Conservation (phyloP, 2,113 vertebrate species). For the Aptenodytes forsteri region DNA sequence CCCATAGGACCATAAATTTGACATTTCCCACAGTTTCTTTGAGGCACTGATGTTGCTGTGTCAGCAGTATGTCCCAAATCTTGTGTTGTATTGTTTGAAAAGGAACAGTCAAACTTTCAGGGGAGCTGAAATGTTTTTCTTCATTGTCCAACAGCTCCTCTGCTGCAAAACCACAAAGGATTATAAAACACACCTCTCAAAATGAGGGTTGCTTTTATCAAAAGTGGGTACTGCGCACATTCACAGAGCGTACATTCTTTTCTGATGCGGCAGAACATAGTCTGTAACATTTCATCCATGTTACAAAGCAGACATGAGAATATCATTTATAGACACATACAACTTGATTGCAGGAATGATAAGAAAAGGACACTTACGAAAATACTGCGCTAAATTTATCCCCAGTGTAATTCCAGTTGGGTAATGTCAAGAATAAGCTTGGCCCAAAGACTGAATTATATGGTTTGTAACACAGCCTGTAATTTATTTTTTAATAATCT, state of each 20-base stretch:
- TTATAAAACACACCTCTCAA: conserved; percentile 26
- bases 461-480: neutral
- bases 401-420: neutral
- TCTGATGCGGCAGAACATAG: neutral
- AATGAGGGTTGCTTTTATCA: neutral
- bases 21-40: conserved; percentile 86
- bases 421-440: conserved; percentile 18
- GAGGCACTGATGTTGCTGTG: conserved; percentile 72
- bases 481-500: conserved; percentile 4
- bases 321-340: neutral
- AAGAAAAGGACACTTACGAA: conserved; percentile 10
- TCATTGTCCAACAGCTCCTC: conserved; percentile 53
- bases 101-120: conserved; percentile 65
- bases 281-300: neutral
- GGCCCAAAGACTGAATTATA: neutral
- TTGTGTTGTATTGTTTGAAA: conserved; percentile 70
- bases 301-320: neutral
- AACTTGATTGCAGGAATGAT: neutral
- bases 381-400: neutral
- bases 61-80: conserved; percentile 72
- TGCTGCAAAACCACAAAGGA: conserved; percentile 1
- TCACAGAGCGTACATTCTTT: neutral
- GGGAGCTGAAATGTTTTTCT: conserved; percentile 51
- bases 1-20: conserved; percentile 83
- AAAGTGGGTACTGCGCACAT: neutral